Evolutionary conservation across 2,888 invertebrate genomes (phyloP), one percentile per base, ranked within the genome.

Genomic region (Sarcophaga variegata): DNA sequence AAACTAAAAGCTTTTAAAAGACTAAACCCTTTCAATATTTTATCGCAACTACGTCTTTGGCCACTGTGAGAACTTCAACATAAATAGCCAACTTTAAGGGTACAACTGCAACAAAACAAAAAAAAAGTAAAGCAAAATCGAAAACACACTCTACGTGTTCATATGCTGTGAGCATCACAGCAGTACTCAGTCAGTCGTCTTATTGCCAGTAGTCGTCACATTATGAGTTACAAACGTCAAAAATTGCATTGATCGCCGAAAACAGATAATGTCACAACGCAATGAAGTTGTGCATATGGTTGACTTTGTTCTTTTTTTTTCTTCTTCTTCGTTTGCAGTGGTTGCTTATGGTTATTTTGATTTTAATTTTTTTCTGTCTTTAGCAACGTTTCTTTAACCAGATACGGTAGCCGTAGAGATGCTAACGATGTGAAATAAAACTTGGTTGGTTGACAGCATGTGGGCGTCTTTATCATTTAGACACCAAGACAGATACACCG

Each of bases 381-480:
- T 64, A 47, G 27, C 54, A 49, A 6, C 37, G 80, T 79, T 27
- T 59, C 71, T 81, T 75, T 82, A 64, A 81, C 75, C 75, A 80
- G 59, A 85, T 82, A 69, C 83, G 74, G 86, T 83, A 83, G 83
- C 83, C 83, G 70, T 78, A 69, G 74, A 84, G 86, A 86, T 82
- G 83, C 79, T 84, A 88, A 88, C 88, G 86, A 88, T 88, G 86
- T 83, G 75, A 84, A 80, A 83, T 75, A 78, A 54, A 54, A 77
- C 75, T 75, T 82, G 80, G 78, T 81, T 84, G 76, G 84, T 80
- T 88, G 88, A 83, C 85, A 86, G 85, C 84, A 85, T 90, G 91
- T 91, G 92, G 91, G 91, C 92, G 91, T 87, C 75, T 78, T 81
- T 82, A 81, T 85, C 79, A 85, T 71, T 78, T 72, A 67, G 63